Percentiles rank a stretch among this genome's conserved stretches.
Conservation (phyloP, 2,888 invertebrate genomes). For the Trichogramma dendrolimi region DNA sequence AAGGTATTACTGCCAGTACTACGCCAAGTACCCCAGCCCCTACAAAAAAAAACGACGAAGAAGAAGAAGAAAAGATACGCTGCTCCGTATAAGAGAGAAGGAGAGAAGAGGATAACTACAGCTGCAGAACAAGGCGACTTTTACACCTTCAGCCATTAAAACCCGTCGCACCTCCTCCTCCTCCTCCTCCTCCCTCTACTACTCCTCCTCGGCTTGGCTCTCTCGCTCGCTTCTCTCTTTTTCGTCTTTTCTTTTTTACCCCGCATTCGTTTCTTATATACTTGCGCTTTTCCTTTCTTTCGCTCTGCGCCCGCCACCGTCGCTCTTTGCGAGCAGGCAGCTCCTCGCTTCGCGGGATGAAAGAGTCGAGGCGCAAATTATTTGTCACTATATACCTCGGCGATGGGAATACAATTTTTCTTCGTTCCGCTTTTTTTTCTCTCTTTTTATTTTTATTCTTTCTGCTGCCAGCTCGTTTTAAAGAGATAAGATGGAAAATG, state of each 20-base stretch:
- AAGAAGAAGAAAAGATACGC: too few relatives aligned
- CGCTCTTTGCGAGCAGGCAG: slow-evolving; percentile 24
- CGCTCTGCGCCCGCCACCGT: slow-evolving; percentile 27
- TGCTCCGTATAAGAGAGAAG: too few relatives aligned
- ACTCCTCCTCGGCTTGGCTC: slow-evolving; percentile 33
- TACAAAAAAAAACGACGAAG: too few relatives aligned
- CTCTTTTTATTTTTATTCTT: slow-evolving; percentile 5
- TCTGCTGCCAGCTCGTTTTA: neutral
- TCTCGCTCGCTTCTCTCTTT: slow-evolving; percentile 34
- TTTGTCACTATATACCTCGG: slow-evolving; percentile 29
- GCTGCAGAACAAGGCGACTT: slow-evolving; percentile 4
- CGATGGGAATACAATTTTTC: slow-evolving; percentile 6
- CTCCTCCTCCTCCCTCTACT: slow-evolving; percentile 25
- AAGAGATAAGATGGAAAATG: neutral
- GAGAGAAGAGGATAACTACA: neutral
- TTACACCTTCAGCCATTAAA: neutral
- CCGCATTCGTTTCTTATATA: slow-evolving; percentile 9
- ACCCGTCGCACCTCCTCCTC: slow-evolving; percentile 11
- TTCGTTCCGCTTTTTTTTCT: slow-evolving; percentile 23
- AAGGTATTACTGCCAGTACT: too few relatives aligned
- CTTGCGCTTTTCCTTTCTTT: slow-evolving; percentile 28
- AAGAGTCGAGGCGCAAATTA: too few relatives aligned
- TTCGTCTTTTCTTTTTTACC: slow-evolving; percentile 26
- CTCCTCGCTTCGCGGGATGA: slow-evolving; percentile 30
- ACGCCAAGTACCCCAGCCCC: neutral